Evolutionary conservation across 1,140 invertebrate species (phyloP).

Genomic region (Helicoverpa zea): DNA sequence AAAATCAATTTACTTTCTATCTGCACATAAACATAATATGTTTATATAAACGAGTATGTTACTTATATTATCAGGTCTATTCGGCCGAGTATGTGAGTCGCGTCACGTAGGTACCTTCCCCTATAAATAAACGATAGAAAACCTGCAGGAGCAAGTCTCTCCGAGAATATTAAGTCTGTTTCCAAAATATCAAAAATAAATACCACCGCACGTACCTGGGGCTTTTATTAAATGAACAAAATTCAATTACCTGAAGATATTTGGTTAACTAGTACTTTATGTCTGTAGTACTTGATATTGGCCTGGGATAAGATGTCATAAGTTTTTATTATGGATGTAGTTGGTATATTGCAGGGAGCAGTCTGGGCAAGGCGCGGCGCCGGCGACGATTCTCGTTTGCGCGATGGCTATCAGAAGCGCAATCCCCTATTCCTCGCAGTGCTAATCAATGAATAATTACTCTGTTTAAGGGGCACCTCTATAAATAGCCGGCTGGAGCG

Average conservation of each 20-base stretch:
- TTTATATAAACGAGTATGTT: too few species aligned
- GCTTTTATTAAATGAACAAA: background rate
- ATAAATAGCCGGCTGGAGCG: slow-evolving; percentile 86
- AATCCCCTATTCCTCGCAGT: slow-evolving; percentile 86
- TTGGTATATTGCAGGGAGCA: slow-evolving; percentile 58
- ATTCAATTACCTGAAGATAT: slow-evolving; percentile 12
- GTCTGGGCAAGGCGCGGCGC: slow-evolving; percentile 73
- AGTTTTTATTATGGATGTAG: slow-evolving; percentile 57
- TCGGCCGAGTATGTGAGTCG: slow-evolving; percentile 5
- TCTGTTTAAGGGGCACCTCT: slow-evolving; percentile 86
- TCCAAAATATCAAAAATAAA: slow-evolving; percentile 20
- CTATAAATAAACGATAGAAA: slow-evolving; percentile 38
- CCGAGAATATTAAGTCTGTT: slow-evolving; percentile 7
- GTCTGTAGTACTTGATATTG: slow-evolving; percentile 20
- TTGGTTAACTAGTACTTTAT: slow-evolving; percentile 3
- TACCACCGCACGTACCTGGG: background rate
- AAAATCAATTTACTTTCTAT: slow-evolving; percentile 24
- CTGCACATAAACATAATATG: slow-evolving; percentile 1
- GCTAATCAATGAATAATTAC: slow-evolving; percentile 87
- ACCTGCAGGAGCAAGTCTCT: slow-evolving; percentile 16
- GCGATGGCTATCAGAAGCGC: slow-evolving; percentile 85
- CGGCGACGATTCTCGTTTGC: slow-evolving; percentile 82
- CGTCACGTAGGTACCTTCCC: slow-evolving; percentile 35
- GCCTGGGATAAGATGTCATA: slow-evolving; percentile 42
- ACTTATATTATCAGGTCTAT: slow-evolving; percentile 24